Conservation (phyloP, 1,140 invertebrate species). For the Macrotrachela quadricornifera region DNA sequence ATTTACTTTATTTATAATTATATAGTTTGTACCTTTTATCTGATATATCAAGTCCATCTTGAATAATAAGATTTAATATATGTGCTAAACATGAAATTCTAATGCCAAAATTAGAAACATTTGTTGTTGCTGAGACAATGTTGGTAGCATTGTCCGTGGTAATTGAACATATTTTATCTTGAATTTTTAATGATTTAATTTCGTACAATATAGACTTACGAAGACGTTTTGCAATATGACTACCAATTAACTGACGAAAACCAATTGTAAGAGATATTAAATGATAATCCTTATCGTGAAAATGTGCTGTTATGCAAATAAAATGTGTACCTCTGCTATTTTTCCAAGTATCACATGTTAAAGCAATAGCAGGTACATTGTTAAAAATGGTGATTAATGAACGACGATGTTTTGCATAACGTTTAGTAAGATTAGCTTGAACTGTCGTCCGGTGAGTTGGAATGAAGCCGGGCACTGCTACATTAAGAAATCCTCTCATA, state of each 20-base stretch:
- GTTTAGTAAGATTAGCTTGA: neutral
- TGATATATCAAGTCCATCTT: too few species aligned
- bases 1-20: too few species aligned
- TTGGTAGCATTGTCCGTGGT: neutral
- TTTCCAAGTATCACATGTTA: neutral
- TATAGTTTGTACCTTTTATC: too few species aligned
- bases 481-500: neutral
- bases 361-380: neutral
- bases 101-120: too few species aligned
- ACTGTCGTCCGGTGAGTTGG: neutral
- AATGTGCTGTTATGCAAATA: neutral
- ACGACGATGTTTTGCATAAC: neutral
- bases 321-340: neutral
- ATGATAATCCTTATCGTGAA: too few species aligned
- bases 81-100: too few species aligned
- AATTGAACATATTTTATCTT: neutral
- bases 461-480: neutral
- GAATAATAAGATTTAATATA: too few species aligned
- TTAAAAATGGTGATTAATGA: neutral
- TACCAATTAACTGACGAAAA: neutral
- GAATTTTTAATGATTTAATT: neutral
- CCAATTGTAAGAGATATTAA: neutral
- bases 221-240: neutral
- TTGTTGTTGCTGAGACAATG: neutral
- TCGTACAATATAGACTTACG: neutral